Base-by-base conservation (phyloP, 2,113 vertebrate species). In the Halichoeres trimaculatus region DNA sequence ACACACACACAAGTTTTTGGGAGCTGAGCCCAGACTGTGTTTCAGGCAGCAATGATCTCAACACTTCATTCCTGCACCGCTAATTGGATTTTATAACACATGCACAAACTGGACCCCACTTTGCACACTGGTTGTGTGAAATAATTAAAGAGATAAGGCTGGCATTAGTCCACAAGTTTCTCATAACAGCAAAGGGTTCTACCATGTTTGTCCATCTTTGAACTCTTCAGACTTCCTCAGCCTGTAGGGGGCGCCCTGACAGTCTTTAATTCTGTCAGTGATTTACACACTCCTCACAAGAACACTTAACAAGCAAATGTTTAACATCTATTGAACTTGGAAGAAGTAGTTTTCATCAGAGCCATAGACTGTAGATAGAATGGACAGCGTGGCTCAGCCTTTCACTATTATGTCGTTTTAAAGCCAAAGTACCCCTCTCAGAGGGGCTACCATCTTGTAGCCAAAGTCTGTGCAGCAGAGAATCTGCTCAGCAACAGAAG, bases 51-150 rank as follows among this genome's bases (percentile, higher is more conserved):
- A 54, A 52, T 52, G 6, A 23, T 35, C 11, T 12, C 5, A 38
- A 43, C 35, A 59, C 19, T 14, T 30, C 22, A 55, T 38, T 38
- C 8, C 11, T 22, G 19, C 36, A 55, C n/a, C 55, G 56, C 52
- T 64, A 52, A 59, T 54, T 53, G 67, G 38, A 56, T 13, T 43
- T 14, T n/a, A 12, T 20, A 16, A 30, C 8, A 74, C 55, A 56
- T 23, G 26, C 35, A 34, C 41, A 41, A 24, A 35, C 35, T 35
- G 54, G 45, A 41, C 41, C 38, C 23, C 14, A 35, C 24, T 51
- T 67, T 24, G 12, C 17, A 10, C 24, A 8, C 52, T 52, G 8
- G 9, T 24, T 40, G n/a, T 26, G 10, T 43, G 14, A 56, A 36
- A 36, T 54, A 22, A 35, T 26, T 36, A 30, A 36, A 43, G 56